Conservation (phyloP, 2,113 vertebrate species). For the Regulus satrapa region DNA sequence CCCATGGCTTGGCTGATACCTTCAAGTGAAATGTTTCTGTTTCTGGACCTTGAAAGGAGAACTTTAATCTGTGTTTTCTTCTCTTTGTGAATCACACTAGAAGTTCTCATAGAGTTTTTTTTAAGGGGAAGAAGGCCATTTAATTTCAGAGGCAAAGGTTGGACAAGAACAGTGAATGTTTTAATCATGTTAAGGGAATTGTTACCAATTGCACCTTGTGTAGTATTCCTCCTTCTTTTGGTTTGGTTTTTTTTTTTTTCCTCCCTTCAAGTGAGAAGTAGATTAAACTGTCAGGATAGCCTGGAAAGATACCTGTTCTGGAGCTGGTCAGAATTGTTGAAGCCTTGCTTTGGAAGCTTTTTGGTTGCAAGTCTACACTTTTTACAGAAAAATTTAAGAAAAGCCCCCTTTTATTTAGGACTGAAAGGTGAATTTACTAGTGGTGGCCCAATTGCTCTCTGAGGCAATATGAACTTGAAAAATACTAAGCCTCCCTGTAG, state of each 20-base stretch:
- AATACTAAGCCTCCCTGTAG: background rate
- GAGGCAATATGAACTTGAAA: background rate
- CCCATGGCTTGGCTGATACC: background rate
- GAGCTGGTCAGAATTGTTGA: background rate
- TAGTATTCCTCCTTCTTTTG: background rate
- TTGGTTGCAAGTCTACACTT: background rate
- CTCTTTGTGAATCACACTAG: background rate
- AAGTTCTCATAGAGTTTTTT: background rate
- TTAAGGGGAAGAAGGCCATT: rapidly evolving
- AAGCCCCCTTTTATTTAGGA: background rate
- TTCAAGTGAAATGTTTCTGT: background rate
- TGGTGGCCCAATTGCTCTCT: background rate
- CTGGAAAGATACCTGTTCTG: background rate
- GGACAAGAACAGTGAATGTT: background rate
- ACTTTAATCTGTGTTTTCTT: background rate
- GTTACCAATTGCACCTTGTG: background rate
- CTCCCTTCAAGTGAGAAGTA: background rate
- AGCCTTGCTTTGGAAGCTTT: background rate
- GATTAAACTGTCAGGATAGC: background rate
- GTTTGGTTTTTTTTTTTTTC: background rate
- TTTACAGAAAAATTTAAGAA: background rate
- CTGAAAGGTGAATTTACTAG: background rate
- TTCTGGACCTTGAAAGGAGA: background rate
- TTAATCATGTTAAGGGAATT: background rate
- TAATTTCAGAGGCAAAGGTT: background rate